Percentiles rank a stretch among this genome's conserved stretches.
phyloP scores from a whole-genome alignment of 2,113 vertebrate species.

The Addax nasomaculatus region DNA sequence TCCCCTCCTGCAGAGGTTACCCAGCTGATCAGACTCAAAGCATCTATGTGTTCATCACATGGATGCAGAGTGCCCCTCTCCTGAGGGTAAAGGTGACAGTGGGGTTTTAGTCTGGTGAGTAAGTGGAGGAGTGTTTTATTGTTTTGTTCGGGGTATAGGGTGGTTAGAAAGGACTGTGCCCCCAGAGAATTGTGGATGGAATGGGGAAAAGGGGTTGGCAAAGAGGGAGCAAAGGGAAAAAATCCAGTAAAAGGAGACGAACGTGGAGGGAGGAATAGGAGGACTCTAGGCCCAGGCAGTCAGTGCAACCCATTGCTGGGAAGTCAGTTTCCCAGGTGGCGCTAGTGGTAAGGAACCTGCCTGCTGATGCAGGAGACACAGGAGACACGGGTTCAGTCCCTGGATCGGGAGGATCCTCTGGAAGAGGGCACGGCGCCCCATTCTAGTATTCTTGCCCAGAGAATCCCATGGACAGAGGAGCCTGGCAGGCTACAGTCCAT shows the following conservation, averaged over 20 bases:
- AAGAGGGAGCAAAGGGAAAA: not conserved
- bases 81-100: not conserved
- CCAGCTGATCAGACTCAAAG: not conserved
- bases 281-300: not conserved
- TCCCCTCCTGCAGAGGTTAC: not conserved
- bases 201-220: not conserved
- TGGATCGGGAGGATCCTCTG: not conserved
- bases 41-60: not conserved
- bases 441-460: not conserved
- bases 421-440: not conserved
- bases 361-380: not conserved
- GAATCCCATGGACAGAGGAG: not conserved
- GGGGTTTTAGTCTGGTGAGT: not conserved
- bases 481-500: not conserved
- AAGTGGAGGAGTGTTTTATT: not conserved
- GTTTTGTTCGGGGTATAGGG: not conserved
- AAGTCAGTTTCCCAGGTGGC: not conserved
- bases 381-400: not conserved
- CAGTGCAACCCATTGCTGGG: fast-evolving
- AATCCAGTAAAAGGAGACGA: not conserved
- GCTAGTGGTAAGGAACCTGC: not conserved
- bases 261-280: not conserved
- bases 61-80: not conserved
- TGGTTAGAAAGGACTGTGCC: not conserved
- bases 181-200: not conserved